Conservation (phyloP, 2,888 invertebrate species). For the Mylabris sibirica region DNA sequence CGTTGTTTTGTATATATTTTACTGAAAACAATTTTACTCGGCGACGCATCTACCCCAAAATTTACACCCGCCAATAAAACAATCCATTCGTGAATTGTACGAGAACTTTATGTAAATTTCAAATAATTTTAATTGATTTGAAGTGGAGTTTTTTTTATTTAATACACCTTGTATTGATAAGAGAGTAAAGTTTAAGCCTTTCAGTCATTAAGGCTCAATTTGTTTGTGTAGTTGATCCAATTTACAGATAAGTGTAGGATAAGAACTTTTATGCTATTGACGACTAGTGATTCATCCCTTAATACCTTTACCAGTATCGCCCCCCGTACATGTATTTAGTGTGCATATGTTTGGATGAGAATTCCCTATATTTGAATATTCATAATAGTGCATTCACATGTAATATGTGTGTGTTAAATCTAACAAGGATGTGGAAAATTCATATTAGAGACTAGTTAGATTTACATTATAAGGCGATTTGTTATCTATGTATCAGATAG, state of each 20-base stretch:
- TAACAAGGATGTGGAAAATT: constrained; percentile 33
- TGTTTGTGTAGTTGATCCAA: too few species aligned
- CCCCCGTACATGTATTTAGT: constrained; percentile 17
- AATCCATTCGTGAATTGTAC: not conserved
- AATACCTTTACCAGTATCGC: not conserved
- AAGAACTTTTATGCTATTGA: not conserved
- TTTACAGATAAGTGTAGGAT: not conserved
- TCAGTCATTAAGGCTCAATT: too few species aligned
- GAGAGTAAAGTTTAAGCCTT: not conserved
- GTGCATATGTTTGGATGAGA: constrained; percentile 28
- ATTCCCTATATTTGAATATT: constrained; percentile 28
- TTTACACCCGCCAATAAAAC: not conserved
- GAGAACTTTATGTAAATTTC: not conserved
- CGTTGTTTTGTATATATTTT: too few species aligned
- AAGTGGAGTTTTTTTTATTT: too few species aligned
- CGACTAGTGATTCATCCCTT: not conserved
- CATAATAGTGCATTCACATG: constrained; percentile 32
- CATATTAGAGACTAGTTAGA: constrained; percentile 27
- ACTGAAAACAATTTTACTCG: too few species aligned
- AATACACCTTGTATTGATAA: too few species aligned
- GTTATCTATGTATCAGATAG: constrained; percentile 21
- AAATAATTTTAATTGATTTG: not conserved
- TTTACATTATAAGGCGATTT: constrained; percentile 31
- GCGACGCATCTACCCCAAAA: not conserved
- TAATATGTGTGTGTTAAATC: constrained; percentile 33